Conservation (phyloP, 2,797 vertebrate species). For the Enteromius trimaculatus region DNA sequence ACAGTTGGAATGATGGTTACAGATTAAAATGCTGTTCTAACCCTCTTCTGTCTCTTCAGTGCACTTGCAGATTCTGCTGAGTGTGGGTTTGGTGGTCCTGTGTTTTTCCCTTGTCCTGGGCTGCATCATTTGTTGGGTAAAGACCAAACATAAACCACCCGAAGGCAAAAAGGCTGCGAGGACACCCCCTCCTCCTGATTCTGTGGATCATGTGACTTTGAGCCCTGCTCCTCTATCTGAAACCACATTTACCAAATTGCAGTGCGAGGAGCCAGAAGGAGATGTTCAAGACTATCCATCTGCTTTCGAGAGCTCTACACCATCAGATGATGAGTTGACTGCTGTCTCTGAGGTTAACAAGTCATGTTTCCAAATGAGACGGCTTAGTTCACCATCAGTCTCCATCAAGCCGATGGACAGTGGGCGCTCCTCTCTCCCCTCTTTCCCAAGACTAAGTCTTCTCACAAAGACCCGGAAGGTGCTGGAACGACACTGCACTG, state of each 20-base stretch:
- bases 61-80: constrained; percentile 80
- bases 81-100: constrained; percentile 76
- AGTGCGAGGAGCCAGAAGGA: constrained; percentile 70
- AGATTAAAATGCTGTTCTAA: constrained; percentile 37
- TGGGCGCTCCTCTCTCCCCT: constrained; percentile 69
- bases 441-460: constrained; percentile 70
- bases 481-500: constrained; percentile 73
- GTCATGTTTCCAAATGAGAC: constrained; percentile 69
- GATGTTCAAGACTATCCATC: constrained; percentile 70
- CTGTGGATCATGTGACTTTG: constrained; percentile 57
- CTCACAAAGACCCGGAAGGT: constrained; percentile 69
- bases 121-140: constrained; percentile 78
- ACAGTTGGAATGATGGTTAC: constrained; percentile 1
- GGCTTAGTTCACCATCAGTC: constrained; percentile 67
- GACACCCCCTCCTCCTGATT: constrained; percentile 21
- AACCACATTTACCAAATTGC: constrained; percentile 55
- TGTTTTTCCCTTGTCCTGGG: constrained; percentile 79
- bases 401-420: constrained; percentile 62
- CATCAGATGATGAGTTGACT: constrained; percentile 63
- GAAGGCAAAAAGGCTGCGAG: constrained; percentile 61
- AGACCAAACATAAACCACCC: constrained; percentile 53
- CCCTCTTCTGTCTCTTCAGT: constrained; percentile 68
- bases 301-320: constrained; percentile 63
- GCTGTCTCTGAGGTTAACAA: constrained; percentile 59
- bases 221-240: constrained; percentile 40